Evolutionary conservation across 2,888 invertebrate genomes (phyloP).

Genomic region (Drosophila barbarae): DNA sequence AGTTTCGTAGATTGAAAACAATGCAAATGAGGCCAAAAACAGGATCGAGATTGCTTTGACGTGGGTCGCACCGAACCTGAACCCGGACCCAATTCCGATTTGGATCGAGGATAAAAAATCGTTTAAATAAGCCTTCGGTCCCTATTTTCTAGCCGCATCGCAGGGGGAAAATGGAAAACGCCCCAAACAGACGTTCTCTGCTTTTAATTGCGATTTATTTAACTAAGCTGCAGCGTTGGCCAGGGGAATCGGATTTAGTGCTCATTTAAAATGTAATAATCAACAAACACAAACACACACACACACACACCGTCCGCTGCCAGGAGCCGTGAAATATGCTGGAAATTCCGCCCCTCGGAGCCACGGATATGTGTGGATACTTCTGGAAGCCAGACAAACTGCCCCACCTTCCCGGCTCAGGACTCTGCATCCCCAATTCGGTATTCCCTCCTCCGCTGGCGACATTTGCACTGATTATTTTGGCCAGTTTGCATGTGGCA

Average conservation of each 20-base stretch:
- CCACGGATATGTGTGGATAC: slow-evolving; percentile 1
- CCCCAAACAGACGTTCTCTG: slow-evolving; percentile 21
- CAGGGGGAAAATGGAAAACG: slow-evolving; percentile 6
- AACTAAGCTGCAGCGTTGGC: slow-evolving; percentile 28
- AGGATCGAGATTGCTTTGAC: slow-evolving; percentile 26
- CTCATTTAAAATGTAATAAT: slow-evolving; percentile 22
- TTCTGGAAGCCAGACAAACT: slow-evolving; percentile 15
- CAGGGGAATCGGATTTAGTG: slow-evolving; percentile 10
- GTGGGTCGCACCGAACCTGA: slow-evolving; percentile 8
- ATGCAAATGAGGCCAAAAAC: slow-evolving; percentile 15
- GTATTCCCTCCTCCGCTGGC: neutral
- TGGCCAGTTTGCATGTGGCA: slow-evolving; percentile 49
- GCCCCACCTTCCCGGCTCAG: slow-evolving; percentile 4
- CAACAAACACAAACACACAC: neutral
- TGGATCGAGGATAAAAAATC: slow-evolving; percentile 16
- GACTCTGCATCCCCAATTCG: neutral
- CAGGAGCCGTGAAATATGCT: slow-evolving; percentile 17
- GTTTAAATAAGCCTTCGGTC: slow-evolving; percentile 4
- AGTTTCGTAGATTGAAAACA: slow-evolving; percentile 32
- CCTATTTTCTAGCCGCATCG: neutral
- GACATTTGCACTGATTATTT: slow-evolving; percentile 48
- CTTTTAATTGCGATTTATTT: slow-evolving; percentile 33
- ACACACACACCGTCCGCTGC: too few relatives aligned
- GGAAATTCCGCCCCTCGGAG: neutral
- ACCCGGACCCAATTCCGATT: slow-evolving; percentile 1